Conservation (phyloP, 1,140 invertebrate species). For the Orchesella cincta region DNA sequence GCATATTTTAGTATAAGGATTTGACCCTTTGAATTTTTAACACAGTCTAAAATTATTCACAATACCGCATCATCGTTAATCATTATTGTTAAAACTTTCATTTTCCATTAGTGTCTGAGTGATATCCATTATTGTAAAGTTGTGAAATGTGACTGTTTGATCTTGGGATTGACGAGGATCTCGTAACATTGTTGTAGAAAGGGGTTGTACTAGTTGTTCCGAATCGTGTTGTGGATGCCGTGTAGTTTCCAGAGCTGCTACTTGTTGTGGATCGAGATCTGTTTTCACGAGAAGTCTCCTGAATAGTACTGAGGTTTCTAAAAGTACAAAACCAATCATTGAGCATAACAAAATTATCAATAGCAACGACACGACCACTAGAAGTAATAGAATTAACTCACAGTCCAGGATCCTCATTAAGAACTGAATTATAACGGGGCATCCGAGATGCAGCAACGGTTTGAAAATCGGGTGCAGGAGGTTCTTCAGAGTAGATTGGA, state of each 20-base stretch:
- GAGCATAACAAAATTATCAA: too few species aligned
- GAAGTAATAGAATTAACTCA: neutral
- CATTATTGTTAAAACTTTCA: too few species aligned
- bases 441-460: neutral
- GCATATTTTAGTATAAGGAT: too few species aligned
- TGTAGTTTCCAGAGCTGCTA: constrained; percentile 27
- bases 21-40: too few species aligned
- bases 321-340: too few species aligned
- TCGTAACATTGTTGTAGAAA: neutral
- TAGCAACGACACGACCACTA: neutral
- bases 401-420: neutral
- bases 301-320: constrained; percentile 43
- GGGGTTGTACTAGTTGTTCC: neutral
- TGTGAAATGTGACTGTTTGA: neutral
- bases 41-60: too few species aligned
- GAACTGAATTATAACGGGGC: neutral
- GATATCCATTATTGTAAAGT: neutral
- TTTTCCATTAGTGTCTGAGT: neutral
- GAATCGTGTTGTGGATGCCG: neutral
- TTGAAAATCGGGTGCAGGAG: neutral
- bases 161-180: constrained; percentile 8
- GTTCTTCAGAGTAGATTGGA: too few species aligned
- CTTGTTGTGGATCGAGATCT: constrained; percentile 36
- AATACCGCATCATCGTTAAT: too few species aligned
- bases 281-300: constrained; percentile 45